Evolutionary conservation across 2,888 invertebrate species (phyloP), one percentile per base, ranked within the genome.

Genomic region (Caenorhabditis angaria): DNA sequence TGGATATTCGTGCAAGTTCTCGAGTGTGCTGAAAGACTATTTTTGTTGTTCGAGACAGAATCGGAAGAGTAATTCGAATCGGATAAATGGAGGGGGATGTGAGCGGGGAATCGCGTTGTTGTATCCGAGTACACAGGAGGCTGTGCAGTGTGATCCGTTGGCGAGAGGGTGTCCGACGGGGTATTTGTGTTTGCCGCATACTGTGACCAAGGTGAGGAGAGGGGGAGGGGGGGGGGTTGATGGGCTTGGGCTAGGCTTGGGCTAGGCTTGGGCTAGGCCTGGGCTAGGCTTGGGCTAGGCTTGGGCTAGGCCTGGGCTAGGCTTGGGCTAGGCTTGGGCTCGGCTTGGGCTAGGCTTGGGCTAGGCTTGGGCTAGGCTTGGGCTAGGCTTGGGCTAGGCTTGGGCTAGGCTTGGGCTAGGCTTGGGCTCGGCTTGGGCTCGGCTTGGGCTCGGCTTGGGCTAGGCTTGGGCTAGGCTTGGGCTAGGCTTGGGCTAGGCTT

Each of bases 1-100:
- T 29, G 80, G 81, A 22, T 81, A 70, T 59, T 68, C 70, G 22
- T 81, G 81, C 74, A 80, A 80, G 57, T 80, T 81, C 54, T 72
- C 72, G n/a, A 62, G 55, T 3, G 56, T 69, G 6, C 60, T 60
- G 22, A 76, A 76, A 35, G 76, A 77, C 41, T 80, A 80, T 51
- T 80, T 74, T 54, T 80, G 80, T 50, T 80, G 80, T 47, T 73
- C 80, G 25, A 77, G 74, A 50, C 71, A 73, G 60, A 63, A 65
- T 1, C 73, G 76, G 53, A 74, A 76, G 62, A 66, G 65, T 28
- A 66, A 62, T n/a, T 70, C 70, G 61, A 61, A 61, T 41, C 18
- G 69, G 53, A 51, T 73, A 6, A 47, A 61, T 41, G 73, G 70
- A 18, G 77, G 70, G 6, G 80, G 80, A 0, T 80, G 80, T 50